phyloP scores from a whole-genome alignment of 1,140 invertebrate genomes.

The Caerostris extrusa region DNA sequence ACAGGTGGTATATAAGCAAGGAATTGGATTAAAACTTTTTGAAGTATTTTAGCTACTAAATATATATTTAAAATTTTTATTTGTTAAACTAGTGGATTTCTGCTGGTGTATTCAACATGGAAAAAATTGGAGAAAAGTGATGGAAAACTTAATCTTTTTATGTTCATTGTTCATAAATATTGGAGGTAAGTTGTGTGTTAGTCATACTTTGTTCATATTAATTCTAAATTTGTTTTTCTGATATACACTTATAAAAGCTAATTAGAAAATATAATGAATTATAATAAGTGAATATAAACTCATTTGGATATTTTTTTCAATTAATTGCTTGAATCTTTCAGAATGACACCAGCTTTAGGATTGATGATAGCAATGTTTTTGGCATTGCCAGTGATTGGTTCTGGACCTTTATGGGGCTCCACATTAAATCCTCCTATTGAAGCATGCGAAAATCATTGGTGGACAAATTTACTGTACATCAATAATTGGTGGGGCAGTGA shows the following conservation, averaged over 20 bases:
- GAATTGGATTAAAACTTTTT: too few relatives aligned
- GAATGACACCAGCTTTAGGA: constrained; percentile 76
- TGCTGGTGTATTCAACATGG: constrained; percentile 76
- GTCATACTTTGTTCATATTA: too few relatives aligned
- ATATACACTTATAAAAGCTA: background rate
- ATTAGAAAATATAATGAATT: background rate
- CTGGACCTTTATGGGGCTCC: constrained; percentile 77
- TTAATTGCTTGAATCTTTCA: background rate
- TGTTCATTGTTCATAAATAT: constrained; percentile 76
- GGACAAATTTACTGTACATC: constrained; percentile 78
- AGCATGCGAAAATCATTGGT: constrained; percentile 76
- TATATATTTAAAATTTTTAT: background rate
- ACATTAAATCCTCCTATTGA: constrained; percentile 67
- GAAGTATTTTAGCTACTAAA: too few relatives aligned
- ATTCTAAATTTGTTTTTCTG: too few relatives aligned
- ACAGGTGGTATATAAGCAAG: too few relatives aligned
- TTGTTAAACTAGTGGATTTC: constrained; percentile 74
- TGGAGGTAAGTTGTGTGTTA: constrained; percentile 69
- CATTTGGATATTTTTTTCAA: background rate
- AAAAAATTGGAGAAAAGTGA: constrained; percentile 74
- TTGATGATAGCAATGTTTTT: constrained; percentile 64
- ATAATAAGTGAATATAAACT: background rate
- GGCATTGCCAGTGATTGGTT: constrained; percentile 72
- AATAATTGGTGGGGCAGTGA: constrained; percentile 90
- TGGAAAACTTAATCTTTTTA: constrained; percentile 69